Conservation (phyloP, 2,797 vertebrate genomes). For the Steatocranus sp. region DNA sequence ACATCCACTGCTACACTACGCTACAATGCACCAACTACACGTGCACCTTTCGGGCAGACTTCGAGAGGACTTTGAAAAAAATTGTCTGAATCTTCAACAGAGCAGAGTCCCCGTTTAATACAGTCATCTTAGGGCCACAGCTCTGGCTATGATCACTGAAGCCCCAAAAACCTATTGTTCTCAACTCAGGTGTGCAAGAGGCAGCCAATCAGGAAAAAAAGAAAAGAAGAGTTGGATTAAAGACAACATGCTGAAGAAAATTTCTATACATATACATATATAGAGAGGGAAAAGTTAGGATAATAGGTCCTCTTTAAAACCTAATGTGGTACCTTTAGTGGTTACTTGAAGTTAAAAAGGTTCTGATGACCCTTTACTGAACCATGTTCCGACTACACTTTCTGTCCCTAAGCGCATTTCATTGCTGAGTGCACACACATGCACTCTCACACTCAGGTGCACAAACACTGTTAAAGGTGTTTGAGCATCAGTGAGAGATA, state of each 20-base stretch:
- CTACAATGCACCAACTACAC: background rate
- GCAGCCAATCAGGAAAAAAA: background rate
- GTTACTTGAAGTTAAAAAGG: too few relatives aligned
- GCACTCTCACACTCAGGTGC: background rate
- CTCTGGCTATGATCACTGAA: background rate
- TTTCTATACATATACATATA: background rate
- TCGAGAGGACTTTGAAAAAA: background rate
- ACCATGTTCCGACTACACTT: background rate
- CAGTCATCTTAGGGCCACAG: background rate
- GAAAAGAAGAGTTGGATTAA: background rate
- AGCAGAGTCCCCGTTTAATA: background rate
- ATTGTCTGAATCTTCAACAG: background rate
- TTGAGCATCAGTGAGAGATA: background rate
- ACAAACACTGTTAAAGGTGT: background rate
- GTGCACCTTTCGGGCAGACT: background rate
- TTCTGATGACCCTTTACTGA: constrained; percentile 1
- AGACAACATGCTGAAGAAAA: background rate
- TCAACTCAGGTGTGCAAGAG: background rate
- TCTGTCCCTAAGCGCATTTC: background rate
- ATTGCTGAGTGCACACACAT: background rate
- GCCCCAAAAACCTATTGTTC: background rate
- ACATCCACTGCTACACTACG: background rate
- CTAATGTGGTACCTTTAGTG: background rate
- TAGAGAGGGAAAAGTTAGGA: background rate
- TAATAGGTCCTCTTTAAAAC: background rate